These are phyloP conservation scores for Acronicta aceris DNA, from an alignment of 2,888 invertebrate species.

Conservation along the genomic window DNA sequence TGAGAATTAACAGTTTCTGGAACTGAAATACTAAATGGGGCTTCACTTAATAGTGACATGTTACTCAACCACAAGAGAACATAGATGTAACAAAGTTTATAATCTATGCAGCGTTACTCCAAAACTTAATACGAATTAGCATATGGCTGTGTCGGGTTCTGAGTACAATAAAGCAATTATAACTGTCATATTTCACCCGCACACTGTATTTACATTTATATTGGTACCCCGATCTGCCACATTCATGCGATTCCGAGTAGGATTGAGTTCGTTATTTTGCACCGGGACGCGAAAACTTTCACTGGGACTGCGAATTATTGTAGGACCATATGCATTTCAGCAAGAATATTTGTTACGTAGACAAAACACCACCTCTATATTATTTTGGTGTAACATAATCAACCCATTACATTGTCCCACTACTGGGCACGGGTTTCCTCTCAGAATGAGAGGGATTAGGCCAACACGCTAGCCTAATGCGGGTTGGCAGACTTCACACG, in stretches of 20 bases:
- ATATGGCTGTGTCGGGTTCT: constrained; percentile 67
- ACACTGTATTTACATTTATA: constrained; percentile 87
- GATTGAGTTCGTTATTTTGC: constrained; percentile 51
- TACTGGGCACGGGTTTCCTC: too few species aligned
- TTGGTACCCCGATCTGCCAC: constrained; percentile 68
- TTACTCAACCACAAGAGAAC: constrained; percentile 33
- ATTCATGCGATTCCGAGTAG: constrained; percentile 27
- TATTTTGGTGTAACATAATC: too few species aligned
- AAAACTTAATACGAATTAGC: constrained; percentile 70
- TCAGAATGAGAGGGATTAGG: too few species aligned
- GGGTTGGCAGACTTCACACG: too few species aligned
- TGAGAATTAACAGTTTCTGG: background rate
- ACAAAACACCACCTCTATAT: too few species aligned
- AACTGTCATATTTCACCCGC: constrained; percentile 86
- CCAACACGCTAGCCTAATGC: too few species aligned
- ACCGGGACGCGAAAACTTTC: constrained; percentile 42
- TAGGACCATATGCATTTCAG: background rate
- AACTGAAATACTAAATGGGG: background rate
- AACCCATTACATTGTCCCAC: too few species aligned
- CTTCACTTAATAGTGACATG: constrained; percentile 30
- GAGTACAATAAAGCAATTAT: constrained; percentile 89
- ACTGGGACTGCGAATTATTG: constrained; percentile 1
- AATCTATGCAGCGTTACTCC: constrained; percentile 54
- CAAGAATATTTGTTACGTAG: too few species aligned
- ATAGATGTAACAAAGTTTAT: constrained; percentile 32